A percentile compares a stretch with the other conserved stretches of the same genome.
These are phyloP conservation scores for Mormyrops boulengeri DNA, from an alignment of 2,797 vertebrate genomes.

Conservation along the genomic window DNA sequence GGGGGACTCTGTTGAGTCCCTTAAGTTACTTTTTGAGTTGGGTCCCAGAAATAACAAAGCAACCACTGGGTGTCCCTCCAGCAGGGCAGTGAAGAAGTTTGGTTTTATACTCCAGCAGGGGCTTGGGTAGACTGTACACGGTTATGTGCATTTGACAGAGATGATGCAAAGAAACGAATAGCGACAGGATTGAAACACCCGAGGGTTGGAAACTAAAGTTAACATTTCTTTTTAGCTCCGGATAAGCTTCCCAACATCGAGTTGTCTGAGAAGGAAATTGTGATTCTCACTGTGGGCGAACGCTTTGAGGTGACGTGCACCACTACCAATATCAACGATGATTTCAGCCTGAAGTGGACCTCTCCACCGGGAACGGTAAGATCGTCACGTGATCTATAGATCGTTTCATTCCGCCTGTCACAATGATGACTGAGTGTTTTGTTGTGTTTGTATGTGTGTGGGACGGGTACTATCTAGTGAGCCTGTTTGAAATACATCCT, in stretches of 20 bases:
- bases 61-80: background rate
- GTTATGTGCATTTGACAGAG: background rate
- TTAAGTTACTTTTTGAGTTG: background rate
- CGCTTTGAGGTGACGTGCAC: conserved; percentile 73
- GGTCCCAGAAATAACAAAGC: background rate
- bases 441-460: background rate
- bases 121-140: background rate
- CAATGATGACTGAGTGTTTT: background rate
- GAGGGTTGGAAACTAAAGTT: background rate
- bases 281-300: conserved; percentile 73
- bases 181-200: background rate
- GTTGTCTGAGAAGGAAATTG: conserved; percentile 63
- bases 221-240: conserved; percentile 65
- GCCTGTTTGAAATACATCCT: background rate
- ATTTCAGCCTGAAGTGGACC: conserved; percentile 71
- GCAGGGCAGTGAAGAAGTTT: background rate
- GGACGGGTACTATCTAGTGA: background rate
- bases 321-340: conserved; percentile 80
- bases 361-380: conserved; percentile 71
- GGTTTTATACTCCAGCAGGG: background rate
- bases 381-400: background rate
- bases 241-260: conserved; percentile 65
- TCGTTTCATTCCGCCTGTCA: background rate
- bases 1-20: background rate
- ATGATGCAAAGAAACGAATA: background rate